These are phyloP conservation scores for Huso huso DNA, from an alignment of 2,797 vertebrate species.

Conservation along the genomic window DNA sequence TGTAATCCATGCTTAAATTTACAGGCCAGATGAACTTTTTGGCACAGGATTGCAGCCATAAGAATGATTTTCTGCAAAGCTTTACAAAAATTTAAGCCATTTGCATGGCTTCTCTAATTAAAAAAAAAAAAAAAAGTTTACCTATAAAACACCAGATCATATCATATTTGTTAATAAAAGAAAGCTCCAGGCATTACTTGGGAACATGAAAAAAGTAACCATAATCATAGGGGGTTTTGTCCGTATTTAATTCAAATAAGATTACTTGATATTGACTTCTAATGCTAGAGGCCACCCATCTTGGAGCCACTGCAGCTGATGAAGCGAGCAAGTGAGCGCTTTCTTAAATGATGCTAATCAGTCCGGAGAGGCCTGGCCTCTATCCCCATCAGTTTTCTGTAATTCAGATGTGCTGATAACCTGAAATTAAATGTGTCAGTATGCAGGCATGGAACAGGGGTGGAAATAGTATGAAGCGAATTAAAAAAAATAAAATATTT, in stretches of 20 bases:
- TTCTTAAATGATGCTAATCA: slow-evolving; percentile 98
- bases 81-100: slow-evolving; percentile 80
- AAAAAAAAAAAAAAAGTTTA: slow-evolving; percentile 36
- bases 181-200: slow-evolving; percentile 17
- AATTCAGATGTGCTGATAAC: slow-evolving; percentile 92
- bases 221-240: slow-evolving; percentile 59
- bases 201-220: slow-evolving; percentile 39
- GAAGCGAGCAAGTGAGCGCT: slow-evolving; percentile 71
- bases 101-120: slow-evolving; percentile 77
- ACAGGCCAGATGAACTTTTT: slow-evolving; percentile 83
- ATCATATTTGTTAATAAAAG: background rate
- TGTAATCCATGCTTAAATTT: slow-evolving; percentile 83
- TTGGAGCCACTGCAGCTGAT: slow-evolving; percentile 67
- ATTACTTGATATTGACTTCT: slow-evolving; percentile 78
- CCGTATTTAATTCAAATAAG: slow-evolving; percentile 75
- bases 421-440: slow-evolving; percentile 89
- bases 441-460: slow-evolving; percentile 54
- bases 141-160: too few relatives aligned
- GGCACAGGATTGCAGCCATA: slow-evolving; percentile 73
- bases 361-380: slow-evolving; percentile 86
- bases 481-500: slow-evolving; percentile 35
- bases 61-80: slow-evolving; percentile 76
- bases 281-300: slow-evolving; percentile 84
- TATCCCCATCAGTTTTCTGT: slow-evolving; percentile 80
- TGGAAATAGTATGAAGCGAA: slow-evolving; percentile 21